Percentiles rank a stretch among this genome's conserved stretches.
Conservation (phyloP, 53 echinoderm and acorn worm genomes). For the Stichopus horrens region DNA sequence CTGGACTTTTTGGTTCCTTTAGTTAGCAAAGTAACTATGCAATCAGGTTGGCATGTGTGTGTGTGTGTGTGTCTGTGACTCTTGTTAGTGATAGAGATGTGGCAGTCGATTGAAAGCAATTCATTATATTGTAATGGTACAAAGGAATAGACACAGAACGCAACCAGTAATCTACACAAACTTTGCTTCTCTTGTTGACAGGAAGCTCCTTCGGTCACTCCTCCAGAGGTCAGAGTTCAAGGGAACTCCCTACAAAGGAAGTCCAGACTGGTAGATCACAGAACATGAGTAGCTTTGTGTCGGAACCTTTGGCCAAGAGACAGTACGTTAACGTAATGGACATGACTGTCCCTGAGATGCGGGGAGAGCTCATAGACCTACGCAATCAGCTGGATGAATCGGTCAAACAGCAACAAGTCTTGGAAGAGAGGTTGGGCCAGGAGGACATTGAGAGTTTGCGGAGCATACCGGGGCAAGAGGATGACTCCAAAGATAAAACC, state of each 20-base stretch:
- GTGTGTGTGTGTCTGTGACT: too few species aligned
- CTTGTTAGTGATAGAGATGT: too few species aligned
- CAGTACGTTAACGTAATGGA: slow-evolving; percentile 1
- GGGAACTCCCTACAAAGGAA: not conserved
- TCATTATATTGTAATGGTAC: too few species aligned
- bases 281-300: not conserved
- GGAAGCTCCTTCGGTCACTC: not conserved
- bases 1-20: too few species aligned
- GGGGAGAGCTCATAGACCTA: slow-evolving; percentile 4
- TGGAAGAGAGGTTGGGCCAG: slow-evolving; percentile 45
- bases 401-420: not conserved
- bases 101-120: too few species aligned
- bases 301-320: not conserved
- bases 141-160: too few species aligned
- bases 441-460: slow-evolving; percentile 57
- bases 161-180: too few species aligned
- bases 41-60: too few species aligned
- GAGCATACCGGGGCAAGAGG: slow-evolving; percentile 73
- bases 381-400: not conserved
- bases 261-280: not conserved
- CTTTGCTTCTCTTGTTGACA: not conserved
- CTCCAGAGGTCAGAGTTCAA: not conserved
- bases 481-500: slow-evolving; percentile 29
- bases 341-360: slow-evolving; percentile 1
- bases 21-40: too few species aligned